A percentile compares a stretch with the other conserved stretches of the same genome.
phyloP scores from a whole-genome alignment of 2,113 vertebrate species.

The Chelonoidis abingdonii region DNA sequence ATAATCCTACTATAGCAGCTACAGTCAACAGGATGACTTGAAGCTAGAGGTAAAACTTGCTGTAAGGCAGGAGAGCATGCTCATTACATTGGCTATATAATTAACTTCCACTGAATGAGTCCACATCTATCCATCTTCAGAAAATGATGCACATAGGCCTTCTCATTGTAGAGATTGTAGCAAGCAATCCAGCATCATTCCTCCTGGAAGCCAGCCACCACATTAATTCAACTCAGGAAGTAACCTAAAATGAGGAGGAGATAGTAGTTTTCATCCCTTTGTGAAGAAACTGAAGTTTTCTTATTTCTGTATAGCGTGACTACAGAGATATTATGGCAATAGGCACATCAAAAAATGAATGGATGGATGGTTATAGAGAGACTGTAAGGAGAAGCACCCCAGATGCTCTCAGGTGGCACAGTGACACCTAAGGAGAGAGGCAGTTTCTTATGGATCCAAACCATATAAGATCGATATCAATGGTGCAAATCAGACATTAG shows the following conservation, averaged over 20 bases:
- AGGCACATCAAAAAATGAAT: background rate
- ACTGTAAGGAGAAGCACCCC: background rate
- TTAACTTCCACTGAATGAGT: background rate
- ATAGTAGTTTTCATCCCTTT: background rate
- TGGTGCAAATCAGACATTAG: accelerated
- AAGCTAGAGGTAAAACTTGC: background rate
- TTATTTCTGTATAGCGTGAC: background rate
- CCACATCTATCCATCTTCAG: background rate
- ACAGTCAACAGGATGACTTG: background rate
- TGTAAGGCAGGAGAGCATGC: background rate
- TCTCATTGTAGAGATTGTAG: background rate
- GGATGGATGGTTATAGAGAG: background rate
- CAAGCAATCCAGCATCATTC: background rate
- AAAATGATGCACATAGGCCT: background rate
- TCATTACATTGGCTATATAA: background rate
- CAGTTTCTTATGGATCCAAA: background rate
- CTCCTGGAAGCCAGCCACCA: background rate
- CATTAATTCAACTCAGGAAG: background rate
- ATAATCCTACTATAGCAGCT: background rate
- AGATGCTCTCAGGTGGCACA: background rate
- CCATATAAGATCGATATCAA: background rate
- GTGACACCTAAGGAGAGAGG: background rate
- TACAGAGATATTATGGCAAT: background rate
- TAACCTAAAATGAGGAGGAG: background rate
- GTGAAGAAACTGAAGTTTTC: background rate